Base-by-base conservation (phyloP, 2,113 vertebrate genomes). In the Periophthalmus modestus region DNA sequence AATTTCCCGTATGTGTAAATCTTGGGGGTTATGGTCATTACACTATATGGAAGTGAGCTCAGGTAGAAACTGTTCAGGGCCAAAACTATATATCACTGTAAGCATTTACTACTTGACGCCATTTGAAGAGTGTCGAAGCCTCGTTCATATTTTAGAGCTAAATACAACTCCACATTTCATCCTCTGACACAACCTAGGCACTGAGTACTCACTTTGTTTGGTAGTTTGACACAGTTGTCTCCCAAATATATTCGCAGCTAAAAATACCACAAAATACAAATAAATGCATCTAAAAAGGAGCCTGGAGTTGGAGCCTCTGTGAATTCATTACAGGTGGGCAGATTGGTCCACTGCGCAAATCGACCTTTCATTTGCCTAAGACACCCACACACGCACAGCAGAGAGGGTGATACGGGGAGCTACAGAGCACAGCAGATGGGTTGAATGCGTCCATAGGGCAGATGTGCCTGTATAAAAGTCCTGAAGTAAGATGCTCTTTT, bases 151-250 rank as follows among this genome's bases (percentile, higher is more conserved):
- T 78, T 77, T 69, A n/a, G 4, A 28, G 9, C 5, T 47, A 57
- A 74, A 82, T 82, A 69, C 82, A 82, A 83, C 81, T 86, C 50
- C n/a, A 84, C 78, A 83, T 85, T 72, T 77, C 71, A 55, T 78
- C 66, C 67, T 39, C 55, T 46, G 69, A 83, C 52, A 5, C 36
- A 70, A 85, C 82, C 74, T 76, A 47, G 61, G 69, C 15, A 57
- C 68, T 1, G 62, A 50, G 48, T 52, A 18, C 62, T 75, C 5
- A 58, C 83, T 77, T 79, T 77, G 68, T 62, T 55, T 11, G 1
- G n/a, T 33, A 11, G 43, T 68, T 79, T 23, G 72, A 67, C 54
- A 63, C 21, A 6, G 47, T 15, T 72, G 61, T 62, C 69, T 77
- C 73, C 58, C 65, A 78, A 54, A 78, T 70, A 50, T 61, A 46